phyloP scores from a whole-genome alignment of 2,113 vertebrate species.

The Gallinago undulata region DNA sequence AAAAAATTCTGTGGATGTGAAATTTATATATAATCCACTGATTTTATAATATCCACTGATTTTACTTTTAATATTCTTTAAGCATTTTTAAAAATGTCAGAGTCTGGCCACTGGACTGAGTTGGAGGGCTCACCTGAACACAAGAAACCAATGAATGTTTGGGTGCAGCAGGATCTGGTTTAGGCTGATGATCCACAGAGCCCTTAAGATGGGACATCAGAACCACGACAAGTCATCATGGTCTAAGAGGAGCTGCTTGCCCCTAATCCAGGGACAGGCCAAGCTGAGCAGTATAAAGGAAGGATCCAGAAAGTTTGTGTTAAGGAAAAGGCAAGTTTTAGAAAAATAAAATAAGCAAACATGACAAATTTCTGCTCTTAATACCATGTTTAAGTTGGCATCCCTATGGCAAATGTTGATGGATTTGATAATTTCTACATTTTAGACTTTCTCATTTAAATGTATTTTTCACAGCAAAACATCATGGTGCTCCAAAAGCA shows the following conservation, averaged over 20 bases:
- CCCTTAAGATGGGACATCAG: not conserved
- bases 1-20: not conserved
- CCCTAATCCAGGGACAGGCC: not conserved
- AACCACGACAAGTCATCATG: rapidly evolving
- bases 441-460: not conserved
- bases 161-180: not conserved
- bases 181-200: rapidly evolving
- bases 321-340: not conserved
- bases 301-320: not conserved
- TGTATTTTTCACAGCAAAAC: not conserved
- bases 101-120: not conserved
- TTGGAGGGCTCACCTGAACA: not conserved
- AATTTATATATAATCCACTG: not conserved
- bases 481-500: not conserved
- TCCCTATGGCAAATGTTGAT: not conserved
- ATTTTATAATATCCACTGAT: no score
- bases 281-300: not conserved
- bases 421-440: not conserved
- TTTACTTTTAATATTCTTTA: not conserved
- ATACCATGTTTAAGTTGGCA: not conserved
- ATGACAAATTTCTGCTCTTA: not conserved
- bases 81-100: not conserved
- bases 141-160: rapidly evolving
- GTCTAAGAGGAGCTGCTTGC: rapidly evolving
- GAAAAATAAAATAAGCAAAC: not conserved